Conservation (phyloP, 2,113 vertebrate genomes). For the Daboia siamensis region DNA sequence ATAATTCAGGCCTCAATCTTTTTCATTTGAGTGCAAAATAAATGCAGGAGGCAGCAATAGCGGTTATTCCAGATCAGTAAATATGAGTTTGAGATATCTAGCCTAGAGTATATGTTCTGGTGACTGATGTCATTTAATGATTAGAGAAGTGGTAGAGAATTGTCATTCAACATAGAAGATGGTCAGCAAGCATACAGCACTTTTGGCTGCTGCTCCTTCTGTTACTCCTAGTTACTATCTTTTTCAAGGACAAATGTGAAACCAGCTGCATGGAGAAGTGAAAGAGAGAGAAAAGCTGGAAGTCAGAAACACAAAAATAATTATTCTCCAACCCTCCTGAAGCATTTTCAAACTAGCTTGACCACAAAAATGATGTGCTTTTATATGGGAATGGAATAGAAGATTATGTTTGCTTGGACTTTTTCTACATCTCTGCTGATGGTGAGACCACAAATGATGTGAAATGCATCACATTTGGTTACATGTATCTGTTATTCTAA, state of each 20-base stretch:
- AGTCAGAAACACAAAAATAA: neutral
- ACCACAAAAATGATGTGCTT: neutral
- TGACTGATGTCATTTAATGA: constrained; percentile 1
- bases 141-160: neutral
- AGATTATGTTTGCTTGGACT: neutral
- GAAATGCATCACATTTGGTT: neutral
- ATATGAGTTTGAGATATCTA: neutral
- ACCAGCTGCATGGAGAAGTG: neutral
- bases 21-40: neutral
- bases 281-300: neutral
- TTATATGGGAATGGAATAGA: neutral
- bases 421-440: neutral
- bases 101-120: neutral
- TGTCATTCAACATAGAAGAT: constrained; percentile 1
- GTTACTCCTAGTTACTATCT: neutral
- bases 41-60: neutral
- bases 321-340: neutral
- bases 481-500: neutral
- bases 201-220: neutral
- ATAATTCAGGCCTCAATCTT: neutral
- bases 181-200: neutral
- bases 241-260: neutral
- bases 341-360: neutral
- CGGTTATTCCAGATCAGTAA: neutral
- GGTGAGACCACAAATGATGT: neutral